Base-by-base conservation (phyloP, 2,797 vertebrate species). In the Tapera naevia region DNA sequence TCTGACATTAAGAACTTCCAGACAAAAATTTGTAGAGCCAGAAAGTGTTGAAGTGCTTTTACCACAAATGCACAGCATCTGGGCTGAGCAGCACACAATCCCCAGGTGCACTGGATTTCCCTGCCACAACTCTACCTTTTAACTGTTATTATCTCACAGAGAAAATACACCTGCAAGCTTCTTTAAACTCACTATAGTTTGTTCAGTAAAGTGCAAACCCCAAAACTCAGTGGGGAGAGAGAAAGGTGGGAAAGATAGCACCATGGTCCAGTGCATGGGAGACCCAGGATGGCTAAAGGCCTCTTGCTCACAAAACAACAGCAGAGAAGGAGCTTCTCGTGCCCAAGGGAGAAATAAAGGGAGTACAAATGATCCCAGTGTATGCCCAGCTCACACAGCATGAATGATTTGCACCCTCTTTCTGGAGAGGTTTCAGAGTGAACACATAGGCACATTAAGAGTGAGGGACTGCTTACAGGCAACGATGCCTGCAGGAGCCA, bases 31-130 rank as follows among this genome's bases (percentile, higher is more conserved):
- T 32, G 54, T 16, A 46, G 58, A 86, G 56, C 7, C 76, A 50
- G 81, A 81, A 54, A 1, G 7, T 25, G 43, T 14, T 58, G 2
- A 70, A 88, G 69, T 61, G 91, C 57, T 91, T 80, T 94, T 66
- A 75, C 12, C 0, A 2, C 15, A 51, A 89, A 30, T 0, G 0
- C 2, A 2, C 0, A 0, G 58, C 45, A 33, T 27, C 61, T 27
- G 1, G 0, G 48, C 53, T 9, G 61, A 37, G 46, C 75, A 53
- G 61, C 22, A 9, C 3, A 22, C 8, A 1, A 37, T 13, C 66
- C 78, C 73, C 90, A 76, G 62, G 51, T 15, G 83, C 28, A 58
- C 4, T 28, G 23, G 4, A 46, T 7, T n/a, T 69, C 75, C 87
- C 56, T 57, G 74, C 71, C 43, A 13, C 9, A 6, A 17, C 90